These are phyloP conservation scores for Stenchaetothrips biformis DNA, from an alignment of 2,888 invertebrate genomes.

Conservation along the genomic window DNA sequence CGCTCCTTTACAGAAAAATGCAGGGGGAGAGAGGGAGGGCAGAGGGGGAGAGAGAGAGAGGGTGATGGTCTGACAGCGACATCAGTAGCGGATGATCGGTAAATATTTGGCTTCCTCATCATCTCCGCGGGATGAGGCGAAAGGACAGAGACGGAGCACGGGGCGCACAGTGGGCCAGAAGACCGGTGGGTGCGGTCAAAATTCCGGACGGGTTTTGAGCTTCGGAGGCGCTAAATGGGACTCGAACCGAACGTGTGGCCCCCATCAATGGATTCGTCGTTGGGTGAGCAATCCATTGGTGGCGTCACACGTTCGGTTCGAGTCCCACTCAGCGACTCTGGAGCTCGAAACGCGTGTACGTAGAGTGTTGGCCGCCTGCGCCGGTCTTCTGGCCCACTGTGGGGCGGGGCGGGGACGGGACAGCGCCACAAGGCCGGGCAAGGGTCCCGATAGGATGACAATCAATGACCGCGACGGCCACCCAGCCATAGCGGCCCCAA, in stretches of 20 bases:
- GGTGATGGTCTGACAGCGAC: constrained; percentile 15
- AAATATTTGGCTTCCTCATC: constrained; percentile 12
- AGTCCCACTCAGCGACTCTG: not conserved
- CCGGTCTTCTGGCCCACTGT: no score
- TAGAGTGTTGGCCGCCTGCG: no score
- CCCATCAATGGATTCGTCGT: no score
- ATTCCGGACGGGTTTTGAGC: no score
- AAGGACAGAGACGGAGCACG: not conserved
- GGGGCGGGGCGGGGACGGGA: not conserved
- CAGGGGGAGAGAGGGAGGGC: not conserved
- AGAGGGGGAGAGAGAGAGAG: constrained; percentile 20
- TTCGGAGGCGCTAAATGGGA: no score
- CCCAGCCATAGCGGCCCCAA: not conserved
- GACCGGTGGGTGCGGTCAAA: no score
- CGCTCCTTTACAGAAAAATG: not conserved
- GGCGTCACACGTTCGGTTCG: no score
- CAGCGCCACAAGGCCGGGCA: not conserved
- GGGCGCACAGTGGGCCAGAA: not conserved
- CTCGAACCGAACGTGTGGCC: no score
- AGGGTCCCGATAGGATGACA: not conserved
- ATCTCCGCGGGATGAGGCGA: not conserved
- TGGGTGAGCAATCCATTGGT: no score
- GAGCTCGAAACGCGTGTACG: no score
- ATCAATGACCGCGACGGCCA: not conserved
- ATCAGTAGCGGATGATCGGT: constrained; percentile 7